Base-by-base conservation (phyloP, 1,140 invertebrate genomes). In the Drosophila persimilis region DNA sequence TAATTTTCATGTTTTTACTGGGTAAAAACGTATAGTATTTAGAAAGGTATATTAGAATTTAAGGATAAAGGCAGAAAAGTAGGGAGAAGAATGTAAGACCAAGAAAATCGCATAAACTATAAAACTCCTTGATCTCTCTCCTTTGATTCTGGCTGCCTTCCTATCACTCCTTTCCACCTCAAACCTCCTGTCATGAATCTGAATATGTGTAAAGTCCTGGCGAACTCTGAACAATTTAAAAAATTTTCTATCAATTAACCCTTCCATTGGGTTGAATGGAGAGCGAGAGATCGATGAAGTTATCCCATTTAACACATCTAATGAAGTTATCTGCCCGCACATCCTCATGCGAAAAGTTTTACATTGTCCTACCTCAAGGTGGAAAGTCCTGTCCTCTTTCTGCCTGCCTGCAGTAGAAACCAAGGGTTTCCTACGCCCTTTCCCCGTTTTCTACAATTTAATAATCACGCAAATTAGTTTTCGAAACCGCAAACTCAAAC, bases 401-500 rank as follows among this genome's bases (percentile, higher is more conserved):
- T 51, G 13, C 24, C 15, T 44, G 9, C 29, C 8, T 24, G 15
- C 43, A 41, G 48, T 31, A 3, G 3, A 0, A 24, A 24, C 43
- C 46, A 45, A 56, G 39, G 44, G 48, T 44, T 41, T 58, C 20
- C 44, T 39, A 9, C 13, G 8, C 35, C 17, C 3, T 7, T 35
- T 15, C 20, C 15, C 35, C 66, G n/a, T 24, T 55, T 61, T 65
- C 71, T 65, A 52, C 71, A 80, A 73, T 76, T 89, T 83, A 88
- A 88, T 89, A 88, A 89, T 89, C 75, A 89, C 83, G 63, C 72
- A 88, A 88, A 88, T 88, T 88, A 89, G 83, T 89, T 89, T 88
- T 89, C 80, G 64, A 84, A 88, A 77, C 79, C 83, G 53, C 78
- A 81, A 81, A 73, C 76, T 61, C 73, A 76, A 85, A 73, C 73